Base-by-base conservation (phyloP, 1,140 invertebrate genomes). In the Mercenaria mercenaria region DNA sequence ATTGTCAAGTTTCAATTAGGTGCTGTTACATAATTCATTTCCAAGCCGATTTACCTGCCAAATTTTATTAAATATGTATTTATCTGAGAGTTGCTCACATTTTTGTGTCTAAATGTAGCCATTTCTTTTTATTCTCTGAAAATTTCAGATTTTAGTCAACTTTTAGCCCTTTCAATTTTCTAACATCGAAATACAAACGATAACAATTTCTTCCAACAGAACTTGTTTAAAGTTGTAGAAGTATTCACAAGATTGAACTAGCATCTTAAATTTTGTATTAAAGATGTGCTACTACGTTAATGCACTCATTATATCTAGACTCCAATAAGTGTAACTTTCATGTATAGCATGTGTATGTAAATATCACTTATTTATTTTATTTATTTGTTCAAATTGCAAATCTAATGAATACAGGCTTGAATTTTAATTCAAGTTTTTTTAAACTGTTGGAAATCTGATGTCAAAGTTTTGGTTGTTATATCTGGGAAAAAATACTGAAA, bases 31-130 rank as follows among this genome's bases (percentile, higher is more conserved):
- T 20, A 34, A 34, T 74, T 52, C 32, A 74, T 50, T 69, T 50
- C 47, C 34, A 67, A 82, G 77, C 56, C 52, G 69, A 61, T 56
- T 76, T 81, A 74, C 81, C 69, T 88, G 86, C 79, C 79, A 80
- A 69, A 87, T 82, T 80, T 86, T 47, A 61, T 39, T 50, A 56
- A 52, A 23, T 50, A 64, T 84, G 72, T 81, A 76, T 50, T 88
- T 79, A 81, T 83, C 74, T 86, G 84, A 91, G 11, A 82, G 11
- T 88, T 88, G 74, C 76, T 80, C 76, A 79, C 47, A 20, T 47
- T 29, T n/a, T 34, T 72, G 43, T 72, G 50, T 72, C 43, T 52
- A 69, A 64, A 72, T n/a, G 64, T 74, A 47, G 64, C n/a, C 8
- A 69, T 47, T 85, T 59, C 47, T 39, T 69, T 69, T 74, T 29